phyloP scores from a whole-genome alignment of 2,888 invertebrate genomes.

The Cryptosula pallasiana region DNA sequence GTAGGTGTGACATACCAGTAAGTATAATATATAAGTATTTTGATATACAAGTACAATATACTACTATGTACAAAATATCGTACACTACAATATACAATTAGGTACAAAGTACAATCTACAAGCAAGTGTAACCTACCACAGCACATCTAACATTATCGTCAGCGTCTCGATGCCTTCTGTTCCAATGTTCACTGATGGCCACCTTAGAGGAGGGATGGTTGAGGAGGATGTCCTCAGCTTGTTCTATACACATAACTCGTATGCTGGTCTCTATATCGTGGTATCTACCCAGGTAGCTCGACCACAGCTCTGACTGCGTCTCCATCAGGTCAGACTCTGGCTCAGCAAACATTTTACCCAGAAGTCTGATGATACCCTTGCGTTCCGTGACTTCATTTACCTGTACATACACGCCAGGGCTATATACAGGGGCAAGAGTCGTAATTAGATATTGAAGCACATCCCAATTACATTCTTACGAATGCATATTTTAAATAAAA shows the following conservation, averaged over 20 bases:
- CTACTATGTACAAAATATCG: too few species aligned
- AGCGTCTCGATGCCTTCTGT: not conserved
- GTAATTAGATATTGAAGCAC: too few species aligned
- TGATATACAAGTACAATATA: not conserved
- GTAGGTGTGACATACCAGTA: too few species aligned
- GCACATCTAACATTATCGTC: constrained; percentile 17
- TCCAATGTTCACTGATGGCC: constrained; percentile 64
- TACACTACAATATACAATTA: too few species aligned
- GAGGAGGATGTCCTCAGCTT: constrained; percentile 91
- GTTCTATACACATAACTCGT: constrained; percentile 90
- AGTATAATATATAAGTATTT: too few species aligned
- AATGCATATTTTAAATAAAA: too few species aligned
- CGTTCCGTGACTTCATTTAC: constrained; percentile 84
- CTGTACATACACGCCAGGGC: too few species aligned
- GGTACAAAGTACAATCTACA: too few species aligned
- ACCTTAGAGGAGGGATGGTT: constrained; percentile 85
- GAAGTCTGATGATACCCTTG: constrained; percentile 67
- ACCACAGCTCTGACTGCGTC: constrained; percentile 81
- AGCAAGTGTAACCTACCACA: constrained; percentile 8
- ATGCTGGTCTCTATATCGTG: constrained; percentile 91
- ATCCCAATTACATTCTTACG: too few species aligned
- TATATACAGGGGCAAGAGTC: too few species aligned
- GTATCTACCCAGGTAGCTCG: constrained; percentile 86
- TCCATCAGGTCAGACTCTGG: constrained; percentile 82
- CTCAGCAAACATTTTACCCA: constrained; percentile 95